Base-by-base conservation (phyloP, 2,797 vertebrate genomes). In the Gallinago solitaria region DNA sequence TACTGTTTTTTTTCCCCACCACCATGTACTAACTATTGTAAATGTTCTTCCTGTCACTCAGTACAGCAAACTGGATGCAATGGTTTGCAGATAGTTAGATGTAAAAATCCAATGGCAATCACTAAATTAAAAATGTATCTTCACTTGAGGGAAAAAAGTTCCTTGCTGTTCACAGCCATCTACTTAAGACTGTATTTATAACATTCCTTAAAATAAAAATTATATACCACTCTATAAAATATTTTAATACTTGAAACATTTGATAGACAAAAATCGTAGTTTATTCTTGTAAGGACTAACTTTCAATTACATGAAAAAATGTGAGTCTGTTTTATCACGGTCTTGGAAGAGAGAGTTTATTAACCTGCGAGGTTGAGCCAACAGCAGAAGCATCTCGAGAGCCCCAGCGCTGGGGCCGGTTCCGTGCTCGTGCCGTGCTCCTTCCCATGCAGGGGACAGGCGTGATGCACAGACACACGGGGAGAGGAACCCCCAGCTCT, bases 171-270 rank as follows among this genome's bases (percentile, higher is more conserved):
- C 70, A 70, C 13, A 82, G 57, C 45, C 60, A 80, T 78, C 70
- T 47, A 83, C 6, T 51, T 90, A 24, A 76, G 24, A 57, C 17
- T 87, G 94, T 92, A 81, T 78, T 75, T 95, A 83, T 59, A 83
- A 24, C 35, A 43, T 12, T 71, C 2, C 61, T 91, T 50, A 65
- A 91, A 96, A 96, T 94, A 95, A 95, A 95, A 68, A 41, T 23
- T 32, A 25, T 23, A 17, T 20, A 50, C 13, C 21, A 54, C 50
- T 61, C 50, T 78, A 35, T 56, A 8, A 11, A 60, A 20, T 48
- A 43, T 19, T 45, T 74, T 20, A 69, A 32, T 78, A 82, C 13
- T 51, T 87, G 19, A 77, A 83, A 51, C 13, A 28, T 27, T 25
- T 45, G 28, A 23, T 9, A 63, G 48, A 77, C 39, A 91, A 88